Evolutionary conservation across 2,797 vertebrate species (phyloP), one percentile per base, ranked within the genome.

Genomic region (Tauraco hartlaubi): DNA sequence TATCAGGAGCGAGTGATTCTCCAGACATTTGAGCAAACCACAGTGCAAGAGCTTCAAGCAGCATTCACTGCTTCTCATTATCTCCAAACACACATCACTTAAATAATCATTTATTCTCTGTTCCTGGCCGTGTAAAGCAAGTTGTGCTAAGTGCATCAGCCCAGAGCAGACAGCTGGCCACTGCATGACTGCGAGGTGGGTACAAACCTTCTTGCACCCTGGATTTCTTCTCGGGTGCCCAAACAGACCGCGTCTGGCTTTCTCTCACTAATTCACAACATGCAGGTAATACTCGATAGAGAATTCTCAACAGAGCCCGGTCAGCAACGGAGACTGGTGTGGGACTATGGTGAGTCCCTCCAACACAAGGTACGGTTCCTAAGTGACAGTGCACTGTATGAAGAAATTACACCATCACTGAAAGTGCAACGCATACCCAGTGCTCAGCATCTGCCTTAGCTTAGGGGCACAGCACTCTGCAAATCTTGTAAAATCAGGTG

Each of bases 401-500:
- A 90, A 64, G 84, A 86, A 94, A 88, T 76, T 31, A 88, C 20
- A 58, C 35, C 49, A 68, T 15, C 37, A 6, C 46, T 84, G 76
- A 46, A 71, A 88, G 39, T 10, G 15, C 19, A 81, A 37, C 2
- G 1, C 51, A 20, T 37, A 93, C 23, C 19, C 71, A 73, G 74
- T 4, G 46, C 89, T 94, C 93, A 91, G 86, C 88, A 44, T 81
- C 77, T 93, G 63, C 56, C 64, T 78, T 79, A 64, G 95, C 96
- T 85, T 33, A 79, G 62, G 63, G 94, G 89, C 79, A 92, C 52
- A 77, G 84, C 87, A 81, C 73, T 85, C 90, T 95, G 83, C 75
- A 91, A 69, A 92, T 94, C 94, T 94, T 97, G 97, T 97, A 92
- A 97, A 94, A 97, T 97, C 95, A 95, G 94, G 68, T 88, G 87